Evolutionary conservation across 1,140 invertebrate genomes (phyloP).

Genomic region (Microplitis demolitor): DNA sequence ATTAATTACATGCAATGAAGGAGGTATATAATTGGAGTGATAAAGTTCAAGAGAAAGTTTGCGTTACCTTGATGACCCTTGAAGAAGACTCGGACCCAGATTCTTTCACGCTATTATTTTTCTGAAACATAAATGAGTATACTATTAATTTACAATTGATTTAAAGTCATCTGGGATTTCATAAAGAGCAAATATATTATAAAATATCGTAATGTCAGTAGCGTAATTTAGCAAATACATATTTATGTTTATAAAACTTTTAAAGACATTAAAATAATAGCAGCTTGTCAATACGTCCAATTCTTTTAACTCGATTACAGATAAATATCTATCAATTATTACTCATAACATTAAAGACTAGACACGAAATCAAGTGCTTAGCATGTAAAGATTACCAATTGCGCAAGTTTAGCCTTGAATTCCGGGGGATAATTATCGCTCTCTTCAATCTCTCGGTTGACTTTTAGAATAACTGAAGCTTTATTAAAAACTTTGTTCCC

Average conservation of each 20-base stretch:
- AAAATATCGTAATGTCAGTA: not conserved
- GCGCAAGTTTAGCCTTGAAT: conserved; percentile 52
- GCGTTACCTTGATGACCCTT: not conserved
- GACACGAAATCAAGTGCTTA: not conserved
- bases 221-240: too few species aligned
- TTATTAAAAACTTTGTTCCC: conserved; percentile 44
- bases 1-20: conserved; percentile 2
- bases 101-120: conserved; percentile 1
- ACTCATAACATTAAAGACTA: not conserved
- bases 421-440: conserved; percentile 56
- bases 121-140: not conserved
- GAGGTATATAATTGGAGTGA: not conserved
- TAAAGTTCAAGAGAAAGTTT: conserved; percentile 3
- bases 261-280: too few species aligned
- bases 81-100: not conserved
- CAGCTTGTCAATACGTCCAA: too few species aligned
- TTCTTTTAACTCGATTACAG: too few species aligned
- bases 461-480: conserved; percentile 25
- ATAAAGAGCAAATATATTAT: not conserved
- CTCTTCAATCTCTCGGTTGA: conserved; percentile 34
- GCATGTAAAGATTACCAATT: conserved; percentile 47
- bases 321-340: conserved; percentile 8
- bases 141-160: not conserved
- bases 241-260: too few species aligned
- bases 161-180: not conserved